Evolutionary conservation across 2,797 vertebrate genomes (phyloP), one percentile per base, ranked within the genome.

Genomic region (Aphelocoma californica): DNA sequence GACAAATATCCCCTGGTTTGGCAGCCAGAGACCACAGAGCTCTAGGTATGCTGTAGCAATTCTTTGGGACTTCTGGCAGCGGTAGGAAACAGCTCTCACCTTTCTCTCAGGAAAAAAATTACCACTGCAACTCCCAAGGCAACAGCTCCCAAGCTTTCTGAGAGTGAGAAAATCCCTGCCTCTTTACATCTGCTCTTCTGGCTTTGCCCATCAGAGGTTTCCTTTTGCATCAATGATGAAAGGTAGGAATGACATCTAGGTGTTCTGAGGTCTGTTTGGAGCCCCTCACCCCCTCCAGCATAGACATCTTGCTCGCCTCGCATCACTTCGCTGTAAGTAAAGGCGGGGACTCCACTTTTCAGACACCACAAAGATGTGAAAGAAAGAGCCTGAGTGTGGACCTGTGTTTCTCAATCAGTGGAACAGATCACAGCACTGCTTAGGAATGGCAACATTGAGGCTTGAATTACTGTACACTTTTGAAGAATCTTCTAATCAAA

Each of bases 271-370:
- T 24, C 36, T 34, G 0, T 81, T 23, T 70, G 53, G 65, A 89
- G 29, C 44, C 66, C 20, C 28, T 17, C 36, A n/a, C 16, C 48
- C 64, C 34, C 70, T 51, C 44, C 73, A 72, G 69, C 38, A 65
- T 19, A 61, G 60, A 45, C 18, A 12, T 38, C 14, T 80, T 5
- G 1, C 26, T 8, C 2, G 0, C 29, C 50, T 86, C 6, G 0
- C 20, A 5, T 42, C 50, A 17, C 79, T 78, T 32, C 34, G 53
- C 79, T 77, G 0, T 31, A 57, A 70, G 29, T 15, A 60, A 64
- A 75, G 17, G 19, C 40, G 34, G 14, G 17, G 48, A 32, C 13
- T 75, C 48, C 31, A 4, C 18, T 73, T 91, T 57, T 61, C n/a
- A 62, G 62, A 50, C 15, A 58, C 18, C 19, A 18, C 1, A 1